phyloP scores from a whole-genome alignment of 1,140 invertebrate genomes.

The Neodiprion lecontei region DNA sequence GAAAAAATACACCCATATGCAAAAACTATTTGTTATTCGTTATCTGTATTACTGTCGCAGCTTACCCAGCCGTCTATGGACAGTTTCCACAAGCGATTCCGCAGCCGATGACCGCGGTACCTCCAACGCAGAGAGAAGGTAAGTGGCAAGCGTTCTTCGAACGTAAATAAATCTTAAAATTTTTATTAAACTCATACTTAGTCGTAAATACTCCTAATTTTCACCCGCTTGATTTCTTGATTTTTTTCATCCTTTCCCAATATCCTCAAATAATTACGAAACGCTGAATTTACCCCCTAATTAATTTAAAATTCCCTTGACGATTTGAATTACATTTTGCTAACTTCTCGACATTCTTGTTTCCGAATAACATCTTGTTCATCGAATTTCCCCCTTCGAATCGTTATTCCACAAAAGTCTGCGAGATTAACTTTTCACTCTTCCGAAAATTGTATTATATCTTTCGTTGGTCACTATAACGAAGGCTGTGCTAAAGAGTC shows the following conservation, averaged over 20 bases:
- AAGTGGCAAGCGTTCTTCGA: slow-evolving; percentile 61
- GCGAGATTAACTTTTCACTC: no score
- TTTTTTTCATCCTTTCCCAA: slow-evolving; percentile 34
- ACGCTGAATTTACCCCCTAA: no score
- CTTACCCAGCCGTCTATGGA: slow-evolving; percentile 93
- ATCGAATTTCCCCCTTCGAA: no score
- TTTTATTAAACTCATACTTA: neutral
- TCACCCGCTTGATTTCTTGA: slow-evolving; percentile 38
- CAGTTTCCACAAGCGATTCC: slow-evolving; percentile 95
- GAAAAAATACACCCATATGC: neutral
- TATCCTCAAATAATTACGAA: no score
- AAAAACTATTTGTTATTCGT: slow-evolving; percentile 56
- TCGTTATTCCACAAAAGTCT: no score
- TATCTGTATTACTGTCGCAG: slow-evolving; percentile 69
- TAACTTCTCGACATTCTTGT: no score
- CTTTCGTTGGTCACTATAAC: no score
- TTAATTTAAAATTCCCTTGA: no score
- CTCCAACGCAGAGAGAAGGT: slow-evolving; percentile 94
- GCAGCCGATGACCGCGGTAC: slow-evolving; percentile 88
- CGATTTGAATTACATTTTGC: no score
- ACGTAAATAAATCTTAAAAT: slow-evolving; percentile 6
- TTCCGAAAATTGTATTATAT: no score
- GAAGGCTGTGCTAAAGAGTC: no score
- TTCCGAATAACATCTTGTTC: no score
- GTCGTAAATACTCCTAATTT: neutral